Percentiles rank a stretch among this genome's conserved stretches.
phyloP scores from a whole-genome alignment of 2,113 vertebrate species.

The Chunga burmeisteri region DNA sequence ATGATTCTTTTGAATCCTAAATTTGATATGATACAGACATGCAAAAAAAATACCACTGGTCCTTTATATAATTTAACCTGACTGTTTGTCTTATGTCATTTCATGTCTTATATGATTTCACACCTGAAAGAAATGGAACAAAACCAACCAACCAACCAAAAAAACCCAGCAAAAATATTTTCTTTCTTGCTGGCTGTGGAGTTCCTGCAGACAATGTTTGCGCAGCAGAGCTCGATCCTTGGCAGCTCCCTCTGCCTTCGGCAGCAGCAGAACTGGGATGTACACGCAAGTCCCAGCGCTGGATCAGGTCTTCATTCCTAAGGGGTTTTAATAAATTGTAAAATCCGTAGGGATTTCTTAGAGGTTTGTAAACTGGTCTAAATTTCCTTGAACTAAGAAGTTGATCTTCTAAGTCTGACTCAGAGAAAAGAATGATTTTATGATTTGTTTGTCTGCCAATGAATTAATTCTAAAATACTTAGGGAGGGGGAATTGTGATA shows the following conservation, averaged over 20 bases:
- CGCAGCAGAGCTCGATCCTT: fast-evolving
- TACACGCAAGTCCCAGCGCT: background rate
- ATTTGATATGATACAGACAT: background rate
- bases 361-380: background rate
- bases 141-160: background rate
- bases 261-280: background rate
- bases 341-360: background rate
- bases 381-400: background rate
- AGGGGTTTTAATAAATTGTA: background rate
- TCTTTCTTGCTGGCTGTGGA: background rate
- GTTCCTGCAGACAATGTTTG: background rate
- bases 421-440: background rate
- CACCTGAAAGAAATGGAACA: background rate
- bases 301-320: background rate
- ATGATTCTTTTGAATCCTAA: background rate
- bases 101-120: background rate
- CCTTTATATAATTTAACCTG: background rate
- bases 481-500: background rate
- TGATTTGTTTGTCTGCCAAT: background rate
- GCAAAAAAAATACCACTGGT: background rate
- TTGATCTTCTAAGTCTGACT: background rate
- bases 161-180: background rate
- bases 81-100: background rate
- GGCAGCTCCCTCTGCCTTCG: background rate
- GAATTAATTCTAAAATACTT: background rate